Conservation (phyloP, 2,888 invertebrate species). For the Mythimna impura region DNA sequence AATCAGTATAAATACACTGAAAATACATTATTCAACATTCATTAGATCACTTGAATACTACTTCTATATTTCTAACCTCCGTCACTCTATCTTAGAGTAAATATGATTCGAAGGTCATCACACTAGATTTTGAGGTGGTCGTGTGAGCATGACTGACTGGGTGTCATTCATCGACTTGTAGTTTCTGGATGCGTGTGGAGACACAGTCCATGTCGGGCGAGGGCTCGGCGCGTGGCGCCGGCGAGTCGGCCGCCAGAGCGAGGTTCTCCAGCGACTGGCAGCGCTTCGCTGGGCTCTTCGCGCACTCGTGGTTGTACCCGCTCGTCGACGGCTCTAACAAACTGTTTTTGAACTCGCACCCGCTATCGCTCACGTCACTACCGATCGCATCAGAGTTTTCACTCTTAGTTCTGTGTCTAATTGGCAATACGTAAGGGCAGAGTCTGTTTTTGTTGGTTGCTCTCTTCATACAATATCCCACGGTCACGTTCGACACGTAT, state of each 20-base stretch:
- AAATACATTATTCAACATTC: slow-evolving; percentile 79
- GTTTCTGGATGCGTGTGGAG: slow-evolving; percentile 91
- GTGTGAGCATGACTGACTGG: slow-evolving; percentile 38
- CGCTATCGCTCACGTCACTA: slow-evolving; percentile 80
- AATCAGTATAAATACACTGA: slow-evolving; percentile 80
- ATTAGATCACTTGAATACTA: slow-evolving; percentile 79
- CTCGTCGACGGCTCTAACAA: slow-evolving; percentile 86
- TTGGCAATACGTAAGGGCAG: slow-evolving; percentile 90
- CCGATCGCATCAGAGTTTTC: slow-evolving; percentile 90
- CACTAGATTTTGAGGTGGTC: slow-evolving; percentile 67
- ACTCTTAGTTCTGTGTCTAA: slow-evolving; percentile 91
- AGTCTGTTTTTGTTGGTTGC: slow-evolving; percentile 89
- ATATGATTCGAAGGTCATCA: slow-evolving; percentile 63
- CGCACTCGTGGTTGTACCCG: slow-evolving; percentile 75
- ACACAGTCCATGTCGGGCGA: slow-evolving; percentile 91
- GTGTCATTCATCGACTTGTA: slow-evolving; percentile 91
- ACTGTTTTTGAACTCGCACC: slow-evolving; percentile 79
- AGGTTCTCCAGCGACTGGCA: slow-evolving; percentile 92
- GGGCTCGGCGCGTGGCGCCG: slow-evolving; percentile 75
- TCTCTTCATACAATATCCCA: slow-evolving; percentile 91
- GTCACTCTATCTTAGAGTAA: slow-evolving; percentile 65
- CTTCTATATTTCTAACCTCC: slow-evolving; percentile 69
- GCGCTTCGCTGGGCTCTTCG: slow-evolving; percentile 87
- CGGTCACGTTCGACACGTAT: slow-evolving; percentile 91
- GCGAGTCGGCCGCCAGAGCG: slow-evolving; percentile 82